Evolutionary conservation across 2,888 invertebrate species (phyloP).

Genomic region (Dione vanillae): DNA sequence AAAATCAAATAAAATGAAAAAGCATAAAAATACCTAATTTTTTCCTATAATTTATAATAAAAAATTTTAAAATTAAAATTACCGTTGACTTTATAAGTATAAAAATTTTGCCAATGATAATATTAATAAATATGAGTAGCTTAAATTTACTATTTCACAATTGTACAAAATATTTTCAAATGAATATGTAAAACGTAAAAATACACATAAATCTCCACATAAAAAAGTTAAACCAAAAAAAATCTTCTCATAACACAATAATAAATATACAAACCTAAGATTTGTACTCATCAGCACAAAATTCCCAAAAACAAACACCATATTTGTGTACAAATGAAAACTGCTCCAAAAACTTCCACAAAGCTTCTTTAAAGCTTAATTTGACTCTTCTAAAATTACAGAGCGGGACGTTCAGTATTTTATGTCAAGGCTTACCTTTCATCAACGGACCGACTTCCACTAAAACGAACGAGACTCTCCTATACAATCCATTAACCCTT

Average conservation of each 20-base stretch:
- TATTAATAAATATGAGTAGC: too few species aligned
- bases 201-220: not conserved
- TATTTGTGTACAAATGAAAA: constrained; percentile 4
- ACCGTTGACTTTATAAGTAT: too few species aligned
- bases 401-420: constrained; percentile 63
- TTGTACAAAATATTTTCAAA: too few species aligned
- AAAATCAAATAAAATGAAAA: too few species aligned
- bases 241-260: not conserved
- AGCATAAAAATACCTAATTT: too few species aligned
- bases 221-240: not conserved
- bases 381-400: constrained; percentile 72
- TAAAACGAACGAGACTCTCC: constrained; percentile 1
- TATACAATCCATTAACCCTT: constrained; percentile 26
- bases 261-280: not conserved
- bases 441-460: constrained; percentile 6
- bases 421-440: constrained; percentile 63
- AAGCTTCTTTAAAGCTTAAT: constrained; percentile 53
- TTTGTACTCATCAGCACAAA: not conserved
- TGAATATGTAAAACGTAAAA: not conserved
- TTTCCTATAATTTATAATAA: too few species aligned
- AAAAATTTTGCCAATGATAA: too few species aligned
- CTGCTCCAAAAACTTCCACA: constrained; percentile 19
- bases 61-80: too few species aligned
- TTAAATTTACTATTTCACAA: too few species aligned
- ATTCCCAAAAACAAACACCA: not conserved